Evolutionary conservation across 2,113 vertebrate species (phyloP).

Genomic region (Phylloscopus trochilus): DNA sequence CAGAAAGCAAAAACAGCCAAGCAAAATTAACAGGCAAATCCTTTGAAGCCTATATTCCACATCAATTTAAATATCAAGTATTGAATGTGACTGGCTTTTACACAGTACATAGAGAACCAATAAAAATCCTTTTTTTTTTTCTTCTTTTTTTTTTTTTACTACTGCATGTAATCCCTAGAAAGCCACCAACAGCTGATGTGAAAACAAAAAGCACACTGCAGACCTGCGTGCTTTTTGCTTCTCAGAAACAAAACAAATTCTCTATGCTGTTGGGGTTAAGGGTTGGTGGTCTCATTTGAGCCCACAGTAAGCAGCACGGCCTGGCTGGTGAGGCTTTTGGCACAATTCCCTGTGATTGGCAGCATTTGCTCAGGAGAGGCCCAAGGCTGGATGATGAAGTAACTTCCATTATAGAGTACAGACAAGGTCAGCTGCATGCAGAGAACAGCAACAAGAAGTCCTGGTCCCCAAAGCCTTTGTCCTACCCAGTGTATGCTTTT

Average conservation of each 20-base stretch:
- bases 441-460: conserved; percentile 23
- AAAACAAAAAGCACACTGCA: background rate
- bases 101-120: background rate
- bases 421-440: conserved; percentile 51
- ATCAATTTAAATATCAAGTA: background rate
- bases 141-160: background rate
- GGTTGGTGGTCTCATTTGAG: background rate
- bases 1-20: background rate
- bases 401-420: conserved; percentile 64
- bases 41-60: background rate
- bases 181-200: background rate
- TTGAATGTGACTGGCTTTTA: background rate
- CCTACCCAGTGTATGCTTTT: background rate
- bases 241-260: conserved; percentile 26
- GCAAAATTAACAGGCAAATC: background rate
- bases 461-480: conserved; percentile 30
- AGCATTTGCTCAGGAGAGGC: conserved; percentile 7
- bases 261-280: background rate
- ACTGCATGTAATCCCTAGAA: background rate
- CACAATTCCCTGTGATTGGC: background rate
- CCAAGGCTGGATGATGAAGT: conserved; percentile 40
- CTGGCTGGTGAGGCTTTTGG: background rate
- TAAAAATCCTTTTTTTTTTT: background rate
- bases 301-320: background rate
- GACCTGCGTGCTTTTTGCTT: background rate